Conservation (phyloP, 1,140 invertebrate genomes). For the Drosophila athabasca region DNA sequence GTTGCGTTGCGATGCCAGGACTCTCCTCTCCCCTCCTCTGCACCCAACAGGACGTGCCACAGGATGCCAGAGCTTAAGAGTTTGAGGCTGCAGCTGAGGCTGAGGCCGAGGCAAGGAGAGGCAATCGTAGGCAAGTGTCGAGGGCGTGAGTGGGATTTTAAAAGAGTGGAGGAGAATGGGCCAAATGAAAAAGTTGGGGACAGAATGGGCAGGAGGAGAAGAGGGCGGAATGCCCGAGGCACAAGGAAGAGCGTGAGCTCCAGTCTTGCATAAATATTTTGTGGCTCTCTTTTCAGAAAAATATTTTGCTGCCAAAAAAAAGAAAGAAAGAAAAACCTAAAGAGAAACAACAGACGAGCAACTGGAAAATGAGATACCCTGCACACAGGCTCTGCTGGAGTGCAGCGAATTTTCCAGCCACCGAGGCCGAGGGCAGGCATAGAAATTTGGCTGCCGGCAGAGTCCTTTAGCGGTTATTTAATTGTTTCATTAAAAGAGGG, state of each 20-base stretch:
- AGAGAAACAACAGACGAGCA: slow-evolving; percentile 16
- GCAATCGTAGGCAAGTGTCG: no score
- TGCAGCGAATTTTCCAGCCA: no score
- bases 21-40: slow-evolving; percentile 32
- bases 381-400: no score
- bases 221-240: neutral
- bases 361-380: slow-evolving; percentile 20
- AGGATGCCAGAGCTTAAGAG: no score
- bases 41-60: neutral
- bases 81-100: no score
- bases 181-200: neutral
- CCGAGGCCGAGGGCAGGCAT: no score
- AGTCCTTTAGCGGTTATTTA: no score
- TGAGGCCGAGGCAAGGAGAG: no score
- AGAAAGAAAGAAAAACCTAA: neutral
- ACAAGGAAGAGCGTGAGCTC: neutral
- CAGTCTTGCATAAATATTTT: slow-evolving; percentile 52
- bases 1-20: slow-evolving; percentile 44
- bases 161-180: neutral
- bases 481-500: no score
- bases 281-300: slow-evolving; percentile 41
- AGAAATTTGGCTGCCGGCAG: no score
- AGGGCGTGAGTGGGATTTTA: neutral
- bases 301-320: slow-evolving; percentile 28
- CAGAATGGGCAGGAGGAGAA: neutral